phyloP scores from a whole-genome alignment of 1,140 invertebrate genomes.

The Coelopa frigida region DNA sequence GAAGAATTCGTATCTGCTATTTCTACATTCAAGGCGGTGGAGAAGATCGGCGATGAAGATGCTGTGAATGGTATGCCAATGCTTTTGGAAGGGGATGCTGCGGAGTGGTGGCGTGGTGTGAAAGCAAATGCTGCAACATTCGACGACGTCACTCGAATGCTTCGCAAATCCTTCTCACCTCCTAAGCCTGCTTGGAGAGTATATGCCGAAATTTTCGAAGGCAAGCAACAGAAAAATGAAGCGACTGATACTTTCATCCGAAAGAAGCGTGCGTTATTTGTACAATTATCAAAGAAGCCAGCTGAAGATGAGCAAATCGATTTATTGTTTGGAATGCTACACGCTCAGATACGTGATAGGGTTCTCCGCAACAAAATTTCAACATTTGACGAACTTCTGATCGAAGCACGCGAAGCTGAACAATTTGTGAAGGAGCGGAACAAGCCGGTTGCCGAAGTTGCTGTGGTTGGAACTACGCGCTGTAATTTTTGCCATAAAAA shows the following conservation, averaged over 20 bases:
- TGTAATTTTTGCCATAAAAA: too few species aligned
- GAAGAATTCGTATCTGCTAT: slow-evolving; percentile 22
- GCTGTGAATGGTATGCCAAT: slow-evolving; percentile 21
- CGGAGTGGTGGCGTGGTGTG: neutral
- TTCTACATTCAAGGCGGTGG: slow-evolving; percentile 14
- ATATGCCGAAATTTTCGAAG: slow-evolving; percentile 11
- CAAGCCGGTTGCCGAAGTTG: too few species aligned
- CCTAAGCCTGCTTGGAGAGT: slow-evolving; percentile 15
- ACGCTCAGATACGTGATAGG: slow-evolving; percentile 12
- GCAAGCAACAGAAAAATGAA: slow-evolving; percentile 10
- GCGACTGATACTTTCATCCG: slow-evolving; percentile 11
- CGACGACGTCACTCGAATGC: slow-evolving; percentile 9
- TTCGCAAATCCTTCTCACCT: too few species aligned
- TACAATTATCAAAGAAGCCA: neutral
- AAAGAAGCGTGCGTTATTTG: slow-evolving; percentile 10
- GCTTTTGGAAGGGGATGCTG: slow-evolving; percentile 14
- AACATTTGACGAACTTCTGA: too few species aligned
- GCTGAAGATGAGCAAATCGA: slow-evolving; percentile 11
- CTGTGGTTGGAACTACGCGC: too few species aligned
- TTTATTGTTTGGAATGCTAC: slow-evolving; percentile 16
- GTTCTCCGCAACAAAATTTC: too few species aligned
- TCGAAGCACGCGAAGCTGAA: too few species aligned
- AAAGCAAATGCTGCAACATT: slow-evolving; percentile 8
- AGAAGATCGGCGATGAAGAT: slow-evolving; percentile 18
- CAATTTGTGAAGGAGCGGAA: too few species aligned